A percentile compares a stretch with the other conserved stretches of the same genome.
These are phyloP conservation scores for Oncorhynchus nerka DNA, from an alignment of 2,113 vertebrate species.

Conservation along the genomic window DNA sequence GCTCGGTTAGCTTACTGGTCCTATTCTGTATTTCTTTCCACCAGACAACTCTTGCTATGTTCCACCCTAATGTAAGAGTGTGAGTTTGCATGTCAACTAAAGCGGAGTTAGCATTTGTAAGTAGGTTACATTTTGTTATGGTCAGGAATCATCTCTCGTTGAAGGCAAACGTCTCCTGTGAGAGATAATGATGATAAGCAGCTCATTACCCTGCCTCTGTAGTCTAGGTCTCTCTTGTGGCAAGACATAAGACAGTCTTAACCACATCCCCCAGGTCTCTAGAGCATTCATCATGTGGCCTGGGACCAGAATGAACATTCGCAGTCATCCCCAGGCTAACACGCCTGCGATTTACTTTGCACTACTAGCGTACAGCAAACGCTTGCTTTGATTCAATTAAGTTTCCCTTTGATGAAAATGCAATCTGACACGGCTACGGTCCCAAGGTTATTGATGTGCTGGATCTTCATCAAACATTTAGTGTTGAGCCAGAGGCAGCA, in stretches of 20 bases:
- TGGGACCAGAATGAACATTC: no score
- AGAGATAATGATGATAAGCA: not conserved
- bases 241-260: not conserved
- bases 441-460: slow-evolving; percentile 21
- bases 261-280: not conserved
- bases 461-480: slow-evolving; percentile 16
- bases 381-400: slow-evolving; percentile 9
- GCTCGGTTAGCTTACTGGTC: no score
- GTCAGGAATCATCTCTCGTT: not conserved
- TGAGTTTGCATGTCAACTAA: not conserved
- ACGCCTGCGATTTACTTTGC: not conserved
- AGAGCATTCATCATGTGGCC: not conserved
- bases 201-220: not conserved
- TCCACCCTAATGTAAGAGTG: not conserved
- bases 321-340: no score
- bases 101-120: not conserved
- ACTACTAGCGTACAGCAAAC: not conserved
- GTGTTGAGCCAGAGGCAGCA: not conserved
- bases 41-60: not conserved
- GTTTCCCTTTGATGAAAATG: slow-evolving; percentile 11
- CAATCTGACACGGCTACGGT: not conserved
- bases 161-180: not conserved
- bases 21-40: not conserved
- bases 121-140: not conserved
- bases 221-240: slow-evolving; percentile 1